phyloP scores from a whole-genome alignment of 2,113 vertebrate species.

The Sturnira hondurensis region DNA sequence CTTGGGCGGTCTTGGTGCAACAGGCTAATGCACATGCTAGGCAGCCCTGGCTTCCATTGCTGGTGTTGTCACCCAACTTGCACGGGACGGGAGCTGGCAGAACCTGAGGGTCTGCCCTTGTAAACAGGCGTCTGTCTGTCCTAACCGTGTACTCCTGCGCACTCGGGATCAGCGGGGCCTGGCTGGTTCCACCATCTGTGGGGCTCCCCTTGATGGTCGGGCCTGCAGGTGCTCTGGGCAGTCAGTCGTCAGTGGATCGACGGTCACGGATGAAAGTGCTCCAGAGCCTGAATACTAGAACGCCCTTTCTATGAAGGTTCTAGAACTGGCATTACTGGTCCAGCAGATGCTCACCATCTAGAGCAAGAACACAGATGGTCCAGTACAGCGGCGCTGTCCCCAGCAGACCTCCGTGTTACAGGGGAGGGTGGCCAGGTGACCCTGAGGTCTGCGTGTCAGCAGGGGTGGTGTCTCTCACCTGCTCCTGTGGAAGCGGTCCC shows the following conservation, averaged over 20 bases:
- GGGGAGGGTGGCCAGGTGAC: too few relatives aligned
- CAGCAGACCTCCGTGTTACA: not conserved
- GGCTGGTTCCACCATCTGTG: not conserved
- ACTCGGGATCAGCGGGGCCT: not conserved
- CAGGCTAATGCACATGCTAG: accelerated
- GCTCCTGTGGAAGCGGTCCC: not conserved
- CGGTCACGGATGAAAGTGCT: not conserved
- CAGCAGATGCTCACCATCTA: not conserved
- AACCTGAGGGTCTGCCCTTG: not conserved
- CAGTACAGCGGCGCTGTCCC: not conserved
- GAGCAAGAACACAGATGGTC: not conserved
- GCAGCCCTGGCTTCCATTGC: not conserved
- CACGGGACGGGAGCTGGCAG: not conserved
- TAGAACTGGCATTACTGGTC: not conserved
- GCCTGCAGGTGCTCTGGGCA: not conserved
- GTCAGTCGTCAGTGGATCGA: accelerated
- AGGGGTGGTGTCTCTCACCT: accelerated
- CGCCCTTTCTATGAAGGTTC: not conserved
- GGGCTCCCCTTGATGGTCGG: not conserved
- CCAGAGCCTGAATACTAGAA: not conserved
- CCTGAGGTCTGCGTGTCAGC: accelerated
- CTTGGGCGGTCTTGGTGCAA: not conserved
- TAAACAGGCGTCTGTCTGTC: not conserved
- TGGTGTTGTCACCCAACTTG: not conserved
- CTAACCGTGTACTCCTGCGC: not conserved